These are phyloP conservation scores for Pinna nobilis DNA, from an alignment of 1,140 invertebrate genomes.

Conservation along the genomic window DNA sequence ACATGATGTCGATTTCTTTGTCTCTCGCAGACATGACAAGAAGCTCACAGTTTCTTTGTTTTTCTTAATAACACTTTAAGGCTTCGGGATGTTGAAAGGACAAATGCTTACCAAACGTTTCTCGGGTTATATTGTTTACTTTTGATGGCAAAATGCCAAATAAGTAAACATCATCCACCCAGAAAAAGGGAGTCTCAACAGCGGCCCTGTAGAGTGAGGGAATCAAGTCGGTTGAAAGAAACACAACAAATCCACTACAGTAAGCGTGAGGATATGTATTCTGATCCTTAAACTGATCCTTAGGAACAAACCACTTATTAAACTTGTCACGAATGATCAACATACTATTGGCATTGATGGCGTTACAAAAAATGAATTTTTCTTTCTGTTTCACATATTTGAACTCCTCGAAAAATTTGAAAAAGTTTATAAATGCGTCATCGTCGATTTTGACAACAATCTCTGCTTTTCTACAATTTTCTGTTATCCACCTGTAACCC, in stretches of 20 bases:
- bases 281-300: slow-evolving; percentile 35
- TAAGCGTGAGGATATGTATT: slow-evolving; percentile 46
- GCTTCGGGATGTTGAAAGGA: background rate
- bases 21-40: slow-evolving; percentile 24
- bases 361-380: slow-evolving; percentile 46
- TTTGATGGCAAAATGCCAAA: background rate
- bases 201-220: background rate
- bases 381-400: slow-evolving; percentile 21
- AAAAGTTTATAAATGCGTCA: slow-evolving; percentile 76
- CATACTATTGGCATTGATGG: slow-evolving; percentile 35
- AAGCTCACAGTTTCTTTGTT: background rate
- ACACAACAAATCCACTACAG: slow-evolving; percentile 3
- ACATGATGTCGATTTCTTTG: slow-evolving; percentile 21
- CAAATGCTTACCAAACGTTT: background rate
- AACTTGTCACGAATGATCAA: slow-evolving; percentile 41
- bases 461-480: slow-evolving; percentile 79
- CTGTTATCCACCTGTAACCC: slow-evolving; percentile 86
- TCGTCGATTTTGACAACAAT: slow-evolving; percentile 77
- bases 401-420: slow-evolving; percentile 50
- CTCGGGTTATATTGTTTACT: background rate
- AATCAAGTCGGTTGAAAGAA: slow-evolving; percentile 16
- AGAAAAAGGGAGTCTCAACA: background rate
- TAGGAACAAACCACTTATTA: slow-evolving; percentile 48
- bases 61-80: background rate
- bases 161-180: slow-evolving; percentile 5